Conservation (phyloP, 2,797 vertebrate genomes). For the Sternotherus odoratus region DNA sequence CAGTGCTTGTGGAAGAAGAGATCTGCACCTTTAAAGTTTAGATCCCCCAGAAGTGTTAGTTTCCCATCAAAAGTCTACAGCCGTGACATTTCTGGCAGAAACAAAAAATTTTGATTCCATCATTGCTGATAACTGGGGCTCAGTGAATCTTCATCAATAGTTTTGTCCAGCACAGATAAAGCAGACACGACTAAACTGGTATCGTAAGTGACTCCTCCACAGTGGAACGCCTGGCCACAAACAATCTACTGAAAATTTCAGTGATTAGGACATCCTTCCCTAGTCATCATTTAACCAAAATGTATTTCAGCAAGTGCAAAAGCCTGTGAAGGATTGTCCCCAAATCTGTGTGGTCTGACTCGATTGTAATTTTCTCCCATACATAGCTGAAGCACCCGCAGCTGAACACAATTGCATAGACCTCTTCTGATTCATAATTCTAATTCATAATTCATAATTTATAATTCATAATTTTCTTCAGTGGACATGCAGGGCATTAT, state of each 20-base stretch:
- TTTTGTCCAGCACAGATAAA: not conserved
- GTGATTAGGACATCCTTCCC: not conserved
- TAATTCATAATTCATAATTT: too few species aligned
- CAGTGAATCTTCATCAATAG: not conserved
- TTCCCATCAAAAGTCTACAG: not conserved
- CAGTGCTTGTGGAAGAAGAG: not conserved
- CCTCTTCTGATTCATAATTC: too few species aligned
- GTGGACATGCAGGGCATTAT: not conserved
- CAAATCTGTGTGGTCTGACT: not conserved
- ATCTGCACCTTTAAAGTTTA: not conserved
- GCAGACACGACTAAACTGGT: not conserved
- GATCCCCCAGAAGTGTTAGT: not conserved
- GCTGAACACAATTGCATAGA: not conserved
- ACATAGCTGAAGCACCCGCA: not conserved
- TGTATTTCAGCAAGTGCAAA: not conserved
- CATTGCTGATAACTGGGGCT: not conserved
- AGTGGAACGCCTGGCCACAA: not conserved
- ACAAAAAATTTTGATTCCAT: not conserved
- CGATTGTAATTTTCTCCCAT: conserved; percentile 10
- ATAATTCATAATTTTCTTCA: not conserved
- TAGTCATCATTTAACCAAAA: not conserved
- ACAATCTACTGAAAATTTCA: not conserved
- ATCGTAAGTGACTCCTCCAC: not conserved
- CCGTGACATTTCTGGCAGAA: not conserved
- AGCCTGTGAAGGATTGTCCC: not conserved